phyloP scores from a whole-genome alignment of 2,113 vertebrate genomes.

The Cacatua alba region DNA sequence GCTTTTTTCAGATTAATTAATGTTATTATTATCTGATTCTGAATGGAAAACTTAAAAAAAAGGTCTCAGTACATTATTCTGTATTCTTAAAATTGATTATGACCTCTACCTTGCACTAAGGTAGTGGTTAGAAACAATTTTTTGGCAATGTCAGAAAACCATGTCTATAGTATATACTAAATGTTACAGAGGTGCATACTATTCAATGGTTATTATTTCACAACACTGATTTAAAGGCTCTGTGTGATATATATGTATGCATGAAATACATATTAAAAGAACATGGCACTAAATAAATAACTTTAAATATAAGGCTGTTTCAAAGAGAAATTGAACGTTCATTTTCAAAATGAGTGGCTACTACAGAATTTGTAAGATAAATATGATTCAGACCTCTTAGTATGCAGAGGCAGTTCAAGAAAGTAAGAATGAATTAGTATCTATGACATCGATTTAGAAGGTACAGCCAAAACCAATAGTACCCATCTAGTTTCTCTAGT shows the following conservation, averaged over 20 bases:
- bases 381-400: not conserved
- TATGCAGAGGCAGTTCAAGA: not conserved
- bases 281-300: not conserved
- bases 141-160: not conserved
- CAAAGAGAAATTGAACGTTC: not conserved
- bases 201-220: not conserved
- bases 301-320: not conserved
- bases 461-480: not conserved
- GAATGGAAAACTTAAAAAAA: not conserved
- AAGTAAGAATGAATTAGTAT: not conserved
- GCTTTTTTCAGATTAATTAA: not conserved
- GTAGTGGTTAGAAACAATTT: not conserved
- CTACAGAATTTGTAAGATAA: not conserved
- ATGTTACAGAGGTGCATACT: not conserved
- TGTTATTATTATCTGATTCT: not conserved
- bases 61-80: not conserved
- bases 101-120: not conserved
- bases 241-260: not conserved
- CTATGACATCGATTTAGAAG: not conserved
- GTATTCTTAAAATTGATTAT: not conserved
- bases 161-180: not conserved
- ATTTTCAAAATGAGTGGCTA: not conserved
- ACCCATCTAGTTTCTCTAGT: not conserved
- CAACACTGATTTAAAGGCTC: not conserved
- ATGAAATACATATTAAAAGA: not conserved